Evolutionary conservation across 2,797 vertebrate genomes (phyloP).

Genomic region (Syngnathus rostellatus): DNA sequence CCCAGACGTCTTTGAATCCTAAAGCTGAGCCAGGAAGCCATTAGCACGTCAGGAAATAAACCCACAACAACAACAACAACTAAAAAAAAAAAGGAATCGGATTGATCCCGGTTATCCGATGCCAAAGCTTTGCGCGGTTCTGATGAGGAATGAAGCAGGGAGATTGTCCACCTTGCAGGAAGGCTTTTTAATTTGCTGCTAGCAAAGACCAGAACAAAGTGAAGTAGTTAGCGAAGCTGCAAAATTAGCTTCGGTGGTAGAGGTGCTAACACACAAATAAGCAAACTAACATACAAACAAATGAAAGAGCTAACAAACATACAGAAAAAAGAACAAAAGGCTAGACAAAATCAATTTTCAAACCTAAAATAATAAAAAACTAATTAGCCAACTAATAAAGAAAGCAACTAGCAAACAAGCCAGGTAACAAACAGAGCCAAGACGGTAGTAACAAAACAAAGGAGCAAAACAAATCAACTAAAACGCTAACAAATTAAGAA

Average conservation of each 20-base stretch:
- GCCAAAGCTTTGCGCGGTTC: conserved; percentile 24
- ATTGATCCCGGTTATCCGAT: conserved; percentile 56
- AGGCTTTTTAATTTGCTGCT: conserved; percentile 12
- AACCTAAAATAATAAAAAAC: no score
- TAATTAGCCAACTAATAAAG: no score
- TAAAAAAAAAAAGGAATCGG: conserved; percentile 21
- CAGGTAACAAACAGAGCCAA: no score
- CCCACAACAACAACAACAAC: conserved; percentile 36
- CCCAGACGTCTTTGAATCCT: conserved; percentile 54
- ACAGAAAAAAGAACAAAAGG: no score
- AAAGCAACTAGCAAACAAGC: no score
- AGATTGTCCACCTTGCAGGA: conserved; percentile 34
- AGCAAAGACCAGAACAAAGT: neutral
- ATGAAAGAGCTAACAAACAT: no score
- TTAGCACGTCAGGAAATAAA: conserved; percentile 58
- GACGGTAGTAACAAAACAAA: no score
- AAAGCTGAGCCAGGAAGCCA: conserved; percentile 56
- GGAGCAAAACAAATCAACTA: no score
- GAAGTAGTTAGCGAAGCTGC: neutral
- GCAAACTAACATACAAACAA: no score
- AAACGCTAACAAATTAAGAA: no score
- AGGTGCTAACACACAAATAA: no score
- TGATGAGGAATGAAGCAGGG: conserved; percentile 41
- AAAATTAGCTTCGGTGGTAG: neutral
- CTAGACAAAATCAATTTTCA: no score